Evolutionary conservation across 2,113 vertebrate species (phyloP).

Genomic region (Chionomys nivalis): DNA sequence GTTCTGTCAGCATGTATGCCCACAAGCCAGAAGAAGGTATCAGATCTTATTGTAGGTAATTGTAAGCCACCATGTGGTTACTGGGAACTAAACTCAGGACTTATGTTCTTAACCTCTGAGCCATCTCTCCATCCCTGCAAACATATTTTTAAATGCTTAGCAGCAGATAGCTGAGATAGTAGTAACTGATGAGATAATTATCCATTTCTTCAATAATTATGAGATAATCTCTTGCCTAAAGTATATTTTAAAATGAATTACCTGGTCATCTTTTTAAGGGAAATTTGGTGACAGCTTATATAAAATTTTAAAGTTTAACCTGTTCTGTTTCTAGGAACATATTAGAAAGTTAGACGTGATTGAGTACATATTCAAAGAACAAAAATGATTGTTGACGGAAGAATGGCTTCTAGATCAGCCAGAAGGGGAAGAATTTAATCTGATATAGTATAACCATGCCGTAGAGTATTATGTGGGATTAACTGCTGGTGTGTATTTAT

Average conservation of each 20-base stretch:
- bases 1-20: no score
- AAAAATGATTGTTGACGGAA: not conserved
- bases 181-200: not conserved
- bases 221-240: constrained; percentile 25
- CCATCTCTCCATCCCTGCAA: not conserved
- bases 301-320: constrained; percentile 32
- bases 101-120: no score
- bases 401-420: not conserved
- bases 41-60: no score
- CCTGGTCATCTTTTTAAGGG: not conserved
- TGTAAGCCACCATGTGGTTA: no score
- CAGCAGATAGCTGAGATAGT: not conserved
- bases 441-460: not conserved
- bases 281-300: not conserved
- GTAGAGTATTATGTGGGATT: not conserved
- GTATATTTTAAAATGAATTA: constrained; percentile 48
- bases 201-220: constrained; percentile 10
- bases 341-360: constrained; percentile 21
- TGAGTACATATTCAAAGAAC: not conserved
- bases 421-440: constrained; percentile 37
- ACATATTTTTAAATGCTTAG: not conserved
- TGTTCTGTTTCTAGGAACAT: not conserved
- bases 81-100: no score
- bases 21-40: no score
- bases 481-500: not conserved